Evolutionary conservation across 1,140 invertebrate genomes (phyloP), one percentile per base, ranked within the genome.

Genomic region (Lordiphosa stackelbergi): DNA sequence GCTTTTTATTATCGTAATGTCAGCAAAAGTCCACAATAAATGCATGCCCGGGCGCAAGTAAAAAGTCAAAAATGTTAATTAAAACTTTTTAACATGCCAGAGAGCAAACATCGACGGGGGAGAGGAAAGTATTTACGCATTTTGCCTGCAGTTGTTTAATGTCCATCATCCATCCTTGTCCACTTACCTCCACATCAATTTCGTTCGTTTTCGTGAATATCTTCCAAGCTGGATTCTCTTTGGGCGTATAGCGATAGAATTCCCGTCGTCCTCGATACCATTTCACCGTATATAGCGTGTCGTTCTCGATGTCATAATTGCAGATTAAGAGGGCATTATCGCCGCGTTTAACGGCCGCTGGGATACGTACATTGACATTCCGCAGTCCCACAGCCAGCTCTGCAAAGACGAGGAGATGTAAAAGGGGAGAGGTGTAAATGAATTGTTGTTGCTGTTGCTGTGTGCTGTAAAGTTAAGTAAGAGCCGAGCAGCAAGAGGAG

Each of bases 211-310:
- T 90, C 31, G 90, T 89, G 75, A 94, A 94, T 61, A 90, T 90
- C 85, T 93, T 93, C 41, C 90, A 90, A 5, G 91, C 88, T 3
- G 92, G 92, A 38, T 89, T 90, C 60, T 93, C 91, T 49, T 89
- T 90, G 1, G 93, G 92, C 4, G 91, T 90, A 70, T 91, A 93
- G 51, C 93, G 89, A 86, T 92, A 93, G 88, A 93, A 93, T 85
- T 94, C 93, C 37, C 90, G 85, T 37, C 85, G 89, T 46, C 91
- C 92, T 22, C 75, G 68, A 88, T 96, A 95, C 94, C 94, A 96
- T 88, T 95, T 95, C 69, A 96, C 93, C 58, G 93, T 92, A 88
- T 95, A 96, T 42, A 96, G 89, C 22, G 90, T 90, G 56, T 94
- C 93, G 36, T 90, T 90, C 77, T 94, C 94, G 79, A 94, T 89